Evolutionary conservation across 2,888 invertebrate species (phyloP).

Genomic region (Acleris cristana): DNA sequence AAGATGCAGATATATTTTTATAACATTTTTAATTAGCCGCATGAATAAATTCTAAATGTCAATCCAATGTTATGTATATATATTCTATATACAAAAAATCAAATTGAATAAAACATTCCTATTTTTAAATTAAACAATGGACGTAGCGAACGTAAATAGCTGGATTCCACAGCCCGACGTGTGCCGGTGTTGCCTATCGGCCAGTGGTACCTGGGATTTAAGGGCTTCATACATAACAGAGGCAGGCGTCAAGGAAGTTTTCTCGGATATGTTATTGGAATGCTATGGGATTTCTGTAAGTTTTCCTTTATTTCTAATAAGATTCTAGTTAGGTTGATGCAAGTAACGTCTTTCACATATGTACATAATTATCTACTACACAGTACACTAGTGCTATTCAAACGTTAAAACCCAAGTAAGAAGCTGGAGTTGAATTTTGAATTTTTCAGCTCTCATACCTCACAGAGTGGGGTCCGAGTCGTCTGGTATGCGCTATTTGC

Average conservation of each 20-base stretch:
- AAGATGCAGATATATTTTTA: neutral
- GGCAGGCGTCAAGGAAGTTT: constrained; percentile 39
- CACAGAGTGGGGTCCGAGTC: constrained; percentile 51
- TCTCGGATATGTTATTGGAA: constrained; percentile 40
- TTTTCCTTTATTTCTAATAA: constrained; percentile 5
- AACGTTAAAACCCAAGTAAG: neutral
- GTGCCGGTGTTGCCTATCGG: constrained; percentile 43
- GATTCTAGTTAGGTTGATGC: neutral
- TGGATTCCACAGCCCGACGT: constrained; percentile 45
- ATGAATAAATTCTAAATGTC: neutral
- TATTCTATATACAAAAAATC: neutral
- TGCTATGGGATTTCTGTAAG: constrained; percentile 43
- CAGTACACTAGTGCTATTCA: neutral
- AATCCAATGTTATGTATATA: neutral
- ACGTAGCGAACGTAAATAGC: constrained; percentile 42
- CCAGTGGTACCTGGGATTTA: constrained; percentile 40
- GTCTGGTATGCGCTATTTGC: constrained; percentile 56
- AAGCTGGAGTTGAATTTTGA: neutral
- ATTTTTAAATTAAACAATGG: constrained; percentile 42
- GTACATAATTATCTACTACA: too few relatives aligned
- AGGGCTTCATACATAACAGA: constrained; percentile 39
- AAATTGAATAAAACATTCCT: neutral
- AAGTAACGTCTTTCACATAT: neutral
- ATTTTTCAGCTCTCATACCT: constrained; percentile 50
- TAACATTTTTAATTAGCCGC: neutral